Evolutionary conservation across 2,113 vertebrate genomes (phyloP).

Genomic region (Sialia sialis): DNA sequence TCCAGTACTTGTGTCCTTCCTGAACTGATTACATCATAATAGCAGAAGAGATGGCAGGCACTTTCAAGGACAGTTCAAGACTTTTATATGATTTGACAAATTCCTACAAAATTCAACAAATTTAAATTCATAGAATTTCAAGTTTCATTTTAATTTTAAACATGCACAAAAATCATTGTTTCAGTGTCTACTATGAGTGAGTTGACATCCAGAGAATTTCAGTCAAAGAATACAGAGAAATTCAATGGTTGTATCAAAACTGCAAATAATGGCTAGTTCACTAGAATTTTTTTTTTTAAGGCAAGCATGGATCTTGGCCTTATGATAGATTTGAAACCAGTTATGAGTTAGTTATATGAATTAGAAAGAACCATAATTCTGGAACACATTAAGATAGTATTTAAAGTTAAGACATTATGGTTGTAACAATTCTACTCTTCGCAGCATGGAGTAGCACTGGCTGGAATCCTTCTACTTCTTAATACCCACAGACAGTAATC

Average conservation of each 20-base stretch:
- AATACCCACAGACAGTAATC: fast-evolving
- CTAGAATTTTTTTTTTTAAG: background rate
- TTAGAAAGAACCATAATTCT: background rate
- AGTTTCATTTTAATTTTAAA: background rate
- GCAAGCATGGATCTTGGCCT: background rate
- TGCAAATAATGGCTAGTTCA: background rate
- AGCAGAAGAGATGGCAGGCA: background rate
- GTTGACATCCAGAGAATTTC: background rate
- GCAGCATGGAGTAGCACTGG: background rate
- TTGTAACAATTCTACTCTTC: background rate
- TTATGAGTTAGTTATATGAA: background rate
- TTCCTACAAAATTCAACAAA: background rate
- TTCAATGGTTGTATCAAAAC: background rate
- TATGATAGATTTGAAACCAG: background rate
- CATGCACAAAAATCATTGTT: background rate
- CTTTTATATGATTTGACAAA: background rate
- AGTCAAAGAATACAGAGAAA: background rate
- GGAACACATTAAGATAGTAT: background rate
- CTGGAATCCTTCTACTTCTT: background rate
- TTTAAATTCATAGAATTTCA: background rate
- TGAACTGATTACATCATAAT: background rate
- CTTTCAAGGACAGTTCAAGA: background rate
- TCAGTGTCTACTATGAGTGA: background rate
- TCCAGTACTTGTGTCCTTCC: too few relatives aligned
- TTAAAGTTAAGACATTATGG: background rate